phyloP scores from a whole-genome alignment of 2,797 vertebrate species.

The Discoglossus pictus region DNA sequence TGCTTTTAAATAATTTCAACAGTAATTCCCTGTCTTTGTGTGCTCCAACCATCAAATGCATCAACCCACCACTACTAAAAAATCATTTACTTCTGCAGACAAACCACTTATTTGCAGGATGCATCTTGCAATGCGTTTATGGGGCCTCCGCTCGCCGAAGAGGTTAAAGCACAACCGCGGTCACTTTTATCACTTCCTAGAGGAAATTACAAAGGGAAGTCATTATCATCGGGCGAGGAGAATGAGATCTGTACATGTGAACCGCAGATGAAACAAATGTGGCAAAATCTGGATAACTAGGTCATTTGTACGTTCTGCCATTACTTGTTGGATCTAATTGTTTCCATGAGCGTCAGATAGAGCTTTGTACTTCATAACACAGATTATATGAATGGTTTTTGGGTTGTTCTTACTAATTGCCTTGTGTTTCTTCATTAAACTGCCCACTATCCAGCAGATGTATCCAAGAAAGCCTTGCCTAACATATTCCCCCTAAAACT shows the following conservation, averaged over 20 bases:
- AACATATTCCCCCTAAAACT: conserved; percentile 71
- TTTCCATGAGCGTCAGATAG: conserved; percentile 71
- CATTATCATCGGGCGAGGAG: conserved; percentile 62
- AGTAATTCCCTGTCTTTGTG: no score
- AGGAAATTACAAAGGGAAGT: conserved; percentile 78
- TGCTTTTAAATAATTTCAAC: no score
- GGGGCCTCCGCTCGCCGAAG: no score
- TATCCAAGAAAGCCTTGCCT: conserved; percentile 63
- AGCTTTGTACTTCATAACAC: conserved; percentile 63
- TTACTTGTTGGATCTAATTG: conserved; percentile 75
- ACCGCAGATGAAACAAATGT: conserved; percentile 66
- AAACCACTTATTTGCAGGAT: no score
- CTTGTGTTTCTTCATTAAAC: conserved; percentile 62
- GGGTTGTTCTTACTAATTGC: conserved; percentile 69
- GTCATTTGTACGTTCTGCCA: conserved; percentile 61
- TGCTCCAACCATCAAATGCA: no score
- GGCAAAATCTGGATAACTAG: conserved; percentile 60
- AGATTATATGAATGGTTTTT: conserved; percentile 57
- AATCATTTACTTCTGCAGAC: no score
- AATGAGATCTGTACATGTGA: conserved; percentile 61
- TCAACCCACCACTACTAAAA: no score
- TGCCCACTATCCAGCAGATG: conserved; percentile 38
- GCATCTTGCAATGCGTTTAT: no score
- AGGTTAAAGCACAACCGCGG: conserved; percentile 47
- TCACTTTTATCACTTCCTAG: conserved; percentile 73